A percentile compares a stretch with the other conserved stretches of the same genome.
Conservation (phyloP, 2,888 invertebrate genomes). For the Pollenia amentaria region DNA sequence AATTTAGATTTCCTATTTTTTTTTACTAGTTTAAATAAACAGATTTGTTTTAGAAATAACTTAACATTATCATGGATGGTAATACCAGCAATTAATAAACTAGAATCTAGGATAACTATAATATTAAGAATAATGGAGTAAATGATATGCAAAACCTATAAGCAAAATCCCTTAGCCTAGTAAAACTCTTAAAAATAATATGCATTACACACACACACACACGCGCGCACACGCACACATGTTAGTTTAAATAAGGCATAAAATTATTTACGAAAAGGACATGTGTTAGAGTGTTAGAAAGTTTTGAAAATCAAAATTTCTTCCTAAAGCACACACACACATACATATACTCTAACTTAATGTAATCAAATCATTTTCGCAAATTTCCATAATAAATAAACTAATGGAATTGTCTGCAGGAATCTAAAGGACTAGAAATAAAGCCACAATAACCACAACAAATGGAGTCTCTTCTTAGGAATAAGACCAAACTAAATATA, state of each 20-base stretch:
- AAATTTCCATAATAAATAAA: conserved; percentile 57
- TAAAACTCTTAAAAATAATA: conserved; percentile 6
- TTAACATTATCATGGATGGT: conserved; percentile 21
- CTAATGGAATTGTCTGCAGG: conserved; percentile 55
- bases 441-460: conserved; percentile 52
- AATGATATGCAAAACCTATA: conserved; percentile 30
- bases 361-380: conserved; percentile 57
- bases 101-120: conserved; percentile 3
- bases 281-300: conserved; percentile 7
- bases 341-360: not conserved
- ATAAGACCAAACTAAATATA: conserved; percentile 47
- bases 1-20: no score
- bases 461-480: conserved; percentile 34
- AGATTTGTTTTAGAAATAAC: not conserved
- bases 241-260: not conserved
- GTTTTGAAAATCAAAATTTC: conserved; percentile 49
- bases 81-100: conserved; percentile 36
- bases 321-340: not conserved
- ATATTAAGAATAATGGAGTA: conserved; percentile 6
- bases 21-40: no score
- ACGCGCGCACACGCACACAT: not conserved
- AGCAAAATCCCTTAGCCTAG: conserved; percentile 13
- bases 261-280: not conserved
- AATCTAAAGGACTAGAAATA: not conserved
- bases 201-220: conserved; percentile 6